Percentiles rank a stretch among this genome's conserved stretches.
Conservation (phyloP, 2,797 vertebrate genomes). For the Sebastes steindachneri region DNA sequence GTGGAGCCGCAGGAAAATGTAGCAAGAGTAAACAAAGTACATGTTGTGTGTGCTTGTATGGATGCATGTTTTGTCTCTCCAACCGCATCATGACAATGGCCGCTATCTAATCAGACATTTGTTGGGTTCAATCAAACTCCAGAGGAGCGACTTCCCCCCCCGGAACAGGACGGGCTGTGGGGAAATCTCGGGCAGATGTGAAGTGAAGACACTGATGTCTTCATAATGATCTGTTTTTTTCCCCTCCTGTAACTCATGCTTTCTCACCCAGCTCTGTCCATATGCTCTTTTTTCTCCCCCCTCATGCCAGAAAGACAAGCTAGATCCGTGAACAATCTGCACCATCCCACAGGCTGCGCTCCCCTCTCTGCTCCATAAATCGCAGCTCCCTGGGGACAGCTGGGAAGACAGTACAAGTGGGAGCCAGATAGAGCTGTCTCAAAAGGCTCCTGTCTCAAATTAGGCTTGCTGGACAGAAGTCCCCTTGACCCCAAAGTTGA, state of each 20-base stretch:
- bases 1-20: constrained; percentile 60
- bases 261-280: constrained; percentile 31
- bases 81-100: background rate
- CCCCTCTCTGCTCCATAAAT: constrained; percentile 76
- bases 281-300: constrained; percentile 6
- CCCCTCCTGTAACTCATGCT: constrained; percentile 19
- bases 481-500: constrained; percentile 40
- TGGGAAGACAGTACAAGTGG: constrained; percentile 59
- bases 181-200: constrained; percentile 73
- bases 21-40: constrained; percentile 44
- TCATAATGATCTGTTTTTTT: constrained; percentile 68
- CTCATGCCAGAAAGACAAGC: constrained; percentile 60
- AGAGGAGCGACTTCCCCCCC: constrained; percentile 30
- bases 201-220: constrained; percentile 79
- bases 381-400: constrained; percentile 72
- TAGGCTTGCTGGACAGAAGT: constrained; percentile 74
- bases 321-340: constrained; percentile 79
- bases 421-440: constrained; percentile 79
- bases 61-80: constrained; percentile 53
- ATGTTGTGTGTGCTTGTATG: background rate
- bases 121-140: constrained; percentile 40
- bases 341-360: constrained; percentile 65
- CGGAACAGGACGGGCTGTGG: constrained; percentile 55
- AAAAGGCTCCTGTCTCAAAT: constrained; percentile 78
- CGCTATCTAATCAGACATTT: constrained; percentile 47